Evolutionary conservation across 2,113 vertebrate genomes (phyloP).

Genomic region (Proteles cristata): DNA sequence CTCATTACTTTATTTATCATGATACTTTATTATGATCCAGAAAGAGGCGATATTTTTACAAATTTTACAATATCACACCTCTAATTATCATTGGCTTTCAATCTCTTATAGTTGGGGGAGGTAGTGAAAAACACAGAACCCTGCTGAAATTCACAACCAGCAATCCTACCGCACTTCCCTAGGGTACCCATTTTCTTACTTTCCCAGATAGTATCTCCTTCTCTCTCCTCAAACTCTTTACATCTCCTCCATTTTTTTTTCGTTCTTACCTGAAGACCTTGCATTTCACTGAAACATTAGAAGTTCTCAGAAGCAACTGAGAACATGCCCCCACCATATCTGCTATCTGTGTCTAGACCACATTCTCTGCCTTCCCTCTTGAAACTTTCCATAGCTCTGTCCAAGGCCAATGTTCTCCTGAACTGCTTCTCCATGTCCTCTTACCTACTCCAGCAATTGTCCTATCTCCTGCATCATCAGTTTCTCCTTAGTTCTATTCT

Average conservation of each 20-base stretch:
- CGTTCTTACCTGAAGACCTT: not conserved
- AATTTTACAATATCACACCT: not conserved
- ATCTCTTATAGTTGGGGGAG: not conserved
- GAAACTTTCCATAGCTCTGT: not conserved
- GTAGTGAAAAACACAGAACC: not conserved
- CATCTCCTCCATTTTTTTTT: not conserved
- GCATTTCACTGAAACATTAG: not conserved
- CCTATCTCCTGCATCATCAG: not conserved
- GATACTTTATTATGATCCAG: not conserved
- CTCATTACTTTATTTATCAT: not conserved
- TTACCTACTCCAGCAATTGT: not conserved
- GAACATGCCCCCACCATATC: too few species aligned
- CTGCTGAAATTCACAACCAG: not conserved
- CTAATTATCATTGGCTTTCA: not conserved
- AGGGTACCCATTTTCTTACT: not conserved
- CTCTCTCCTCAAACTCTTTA: not conserved
- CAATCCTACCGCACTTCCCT: not conserved
- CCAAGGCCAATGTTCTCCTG: rapidly evolving
- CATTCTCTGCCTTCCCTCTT: not conserved
- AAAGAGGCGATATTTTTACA: not conserved
- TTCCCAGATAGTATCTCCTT: not conserved
- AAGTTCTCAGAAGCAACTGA: not conserved
- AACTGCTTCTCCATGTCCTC: not conserved
- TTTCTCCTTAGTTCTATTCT: not conserved
- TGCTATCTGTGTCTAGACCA: not conserved